Conservation (phyloP, 2,113 vertebrate genomes). For the Myiagra hebetior region DNA sequence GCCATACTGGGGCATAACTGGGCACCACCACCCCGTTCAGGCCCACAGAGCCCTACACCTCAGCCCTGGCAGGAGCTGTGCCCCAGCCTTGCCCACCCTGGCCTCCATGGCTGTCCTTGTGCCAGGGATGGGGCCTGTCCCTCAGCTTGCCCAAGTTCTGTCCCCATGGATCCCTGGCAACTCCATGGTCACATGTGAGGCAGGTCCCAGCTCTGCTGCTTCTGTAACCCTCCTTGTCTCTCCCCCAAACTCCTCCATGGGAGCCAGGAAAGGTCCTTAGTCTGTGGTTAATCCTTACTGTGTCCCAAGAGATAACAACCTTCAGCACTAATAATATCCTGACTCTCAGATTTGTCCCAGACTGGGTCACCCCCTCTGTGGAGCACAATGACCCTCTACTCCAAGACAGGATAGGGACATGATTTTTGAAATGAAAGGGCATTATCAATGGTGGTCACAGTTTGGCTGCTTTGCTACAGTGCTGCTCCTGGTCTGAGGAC, state of each 20-base stretch:
- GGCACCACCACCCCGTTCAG: accelerated
- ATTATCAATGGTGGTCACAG: neutral
- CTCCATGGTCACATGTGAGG: neutral
- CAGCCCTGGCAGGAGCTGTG: neutral
- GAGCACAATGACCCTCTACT: neutral
- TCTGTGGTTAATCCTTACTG: neutral
- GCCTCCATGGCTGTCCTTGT: neutral
- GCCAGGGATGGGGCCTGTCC: neutral
- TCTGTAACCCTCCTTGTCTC: neutral
- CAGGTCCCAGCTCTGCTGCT: neutral
- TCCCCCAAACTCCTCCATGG: neutral
- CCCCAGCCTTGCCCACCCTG: neutral
- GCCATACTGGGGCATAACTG: no score
- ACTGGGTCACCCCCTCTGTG: neutral
- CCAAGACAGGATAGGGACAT: no score
- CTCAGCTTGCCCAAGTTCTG: neutral
- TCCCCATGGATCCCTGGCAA: neutral
- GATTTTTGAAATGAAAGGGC: neutral
- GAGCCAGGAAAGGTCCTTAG: neutral
- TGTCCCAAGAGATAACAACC: neutral
- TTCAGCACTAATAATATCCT: neutral
- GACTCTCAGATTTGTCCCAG: neutral
- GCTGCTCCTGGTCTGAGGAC: neutral
- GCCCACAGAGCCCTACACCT: neutral
- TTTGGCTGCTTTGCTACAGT: neutral